Evolutionary conservation across 2,113 vertebrate genomes (phyloP).

Genomic region (Mormyrus lacerda): DNA sequence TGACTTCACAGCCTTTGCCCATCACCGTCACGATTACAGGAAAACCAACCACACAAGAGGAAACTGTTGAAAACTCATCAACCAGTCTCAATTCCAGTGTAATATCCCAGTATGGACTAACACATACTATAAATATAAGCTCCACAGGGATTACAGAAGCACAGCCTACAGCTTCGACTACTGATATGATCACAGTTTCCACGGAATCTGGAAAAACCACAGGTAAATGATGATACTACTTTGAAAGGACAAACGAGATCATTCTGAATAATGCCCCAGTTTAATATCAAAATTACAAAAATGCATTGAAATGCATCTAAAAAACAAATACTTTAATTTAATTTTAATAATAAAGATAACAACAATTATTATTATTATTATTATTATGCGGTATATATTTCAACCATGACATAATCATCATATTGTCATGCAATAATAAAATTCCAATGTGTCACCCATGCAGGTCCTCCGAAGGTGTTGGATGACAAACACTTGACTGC

Average conservation of each 20-base stretch:
- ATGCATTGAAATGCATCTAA: no score
- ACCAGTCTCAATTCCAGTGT: background rate
- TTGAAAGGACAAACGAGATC: background rate
- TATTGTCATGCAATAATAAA: background rate
- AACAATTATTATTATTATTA: background rate
- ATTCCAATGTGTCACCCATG: background rate
- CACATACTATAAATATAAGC: background rate
- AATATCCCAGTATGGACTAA: background rate
- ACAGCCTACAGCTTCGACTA: background rate
- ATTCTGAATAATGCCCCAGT: background rate
- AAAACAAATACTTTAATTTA: no score
- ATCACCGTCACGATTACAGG: background rate
- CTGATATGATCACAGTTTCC: background rate
- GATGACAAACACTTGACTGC: background rate
- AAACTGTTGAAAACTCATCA: background rate
- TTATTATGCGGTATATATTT: background rate
- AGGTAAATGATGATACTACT: background rate
- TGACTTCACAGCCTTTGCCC: background rate
- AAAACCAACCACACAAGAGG: background rate
- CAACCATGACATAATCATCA: background rate
- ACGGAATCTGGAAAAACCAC: background rate
- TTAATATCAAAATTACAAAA: background rate
- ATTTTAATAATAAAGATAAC: no score
- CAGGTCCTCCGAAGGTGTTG: background rate
- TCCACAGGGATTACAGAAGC: background rate